Evolutionary conservation across 2,888 invertebrate genomes (phyloP).

Genomic region (Phyllotreta cruciferae): DNA sequence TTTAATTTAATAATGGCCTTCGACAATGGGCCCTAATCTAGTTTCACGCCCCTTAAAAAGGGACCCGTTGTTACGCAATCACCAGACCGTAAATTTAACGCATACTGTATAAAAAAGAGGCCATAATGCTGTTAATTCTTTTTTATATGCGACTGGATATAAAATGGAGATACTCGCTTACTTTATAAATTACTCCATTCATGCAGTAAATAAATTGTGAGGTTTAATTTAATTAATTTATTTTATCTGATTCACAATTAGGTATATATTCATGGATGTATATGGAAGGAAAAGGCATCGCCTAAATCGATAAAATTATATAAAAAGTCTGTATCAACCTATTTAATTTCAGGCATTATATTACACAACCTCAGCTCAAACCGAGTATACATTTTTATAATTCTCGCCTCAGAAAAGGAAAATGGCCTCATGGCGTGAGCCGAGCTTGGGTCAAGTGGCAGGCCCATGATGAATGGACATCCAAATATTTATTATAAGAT

Average conservation of each 20-base stretch:
- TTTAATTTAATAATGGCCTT: conserved; percentile 54
- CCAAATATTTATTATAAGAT: conserved; percentile 20
- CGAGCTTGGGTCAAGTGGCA: conserved; percentile 11
- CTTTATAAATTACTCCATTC: conserved; percentile 1
- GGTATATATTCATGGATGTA: too few relatives aligned
- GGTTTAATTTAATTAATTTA: too few relatives aligned
- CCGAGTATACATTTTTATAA: not conserved
- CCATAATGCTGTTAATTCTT: conserved; percentile 46
- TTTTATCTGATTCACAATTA: too few relatives aligned
- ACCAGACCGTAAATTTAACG: conserved; percentile 51
- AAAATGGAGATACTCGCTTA: conserved; percentile 37
- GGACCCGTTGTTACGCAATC: conserved; percentile 47
- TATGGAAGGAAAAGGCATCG: too few relatives aligned
- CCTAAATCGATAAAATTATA: too few relatives aligned
- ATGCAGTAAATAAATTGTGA: too few relatives aligned
- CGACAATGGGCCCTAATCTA: conserved; percentile 54
- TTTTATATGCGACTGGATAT: conserved; percentile 38
- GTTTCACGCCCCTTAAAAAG: conserved; percentile 54
- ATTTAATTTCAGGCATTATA: not conserved
- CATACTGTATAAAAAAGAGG: conserved; percentile 44
- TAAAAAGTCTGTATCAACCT: too few relatives aligned
- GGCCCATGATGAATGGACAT: conserved; percentile 21
- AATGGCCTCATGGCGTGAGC: conserved; percentile 20
- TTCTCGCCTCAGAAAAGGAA: conserved; percentile 12
- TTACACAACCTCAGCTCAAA: not conserved